phyloP scores from a whole-genome alignment of 2,113 vertebrate genomes.

The Stegastes partitus region DNA sequence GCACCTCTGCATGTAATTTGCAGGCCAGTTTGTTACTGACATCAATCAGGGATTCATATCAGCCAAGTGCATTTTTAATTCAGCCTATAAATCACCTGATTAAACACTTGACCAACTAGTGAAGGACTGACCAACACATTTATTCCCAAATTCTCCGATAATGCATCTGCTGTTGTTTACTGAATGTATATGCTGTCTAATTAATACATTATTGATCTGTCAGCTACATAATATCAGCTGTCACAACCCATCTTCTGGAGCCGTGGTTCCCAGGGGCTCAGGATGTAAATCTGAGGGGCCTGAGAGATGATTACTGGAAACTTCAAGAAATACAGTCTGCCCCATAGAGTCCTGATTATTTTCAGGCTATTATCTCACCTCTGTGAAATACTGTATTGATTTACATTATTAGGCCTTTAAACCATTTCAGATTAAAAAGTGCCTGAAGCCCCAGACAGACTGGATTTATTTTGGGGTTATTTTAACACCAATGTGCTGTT shows the following conservation, averaged over 20 bases:
- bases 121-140: neutral
- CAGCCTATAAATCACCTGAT: neutral
- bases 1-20: neutral
- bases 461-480: neutral
- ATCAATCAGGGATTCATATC: neutral
- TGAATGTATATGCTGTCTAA: neutral
- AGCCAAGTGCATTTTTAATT: neutral
- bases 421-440: neutral
- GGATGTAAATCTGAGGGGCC: neutral
- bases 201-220: constrained; percentile 24
- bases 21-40: neutral
- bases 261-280: neutral
- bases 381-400: neutral
- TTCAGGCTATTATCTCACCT: no score
- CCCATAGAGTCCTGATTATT: no score
- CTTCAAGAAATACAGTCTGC: neutral
- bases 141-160: neutral
- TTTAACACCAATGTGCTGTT: no score
- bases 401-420: constrained; percentile 4
- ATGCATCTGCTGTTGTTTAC: neutral
- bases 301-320: neutral
- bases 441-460: neutral
- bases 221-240: constrained; percentile 11
- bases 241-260: neutral
- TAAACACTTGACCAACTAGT: neutral